Conservation (phyloP, 1,140 invertebrate genomes). For the Papilio dardanus region DNA sequence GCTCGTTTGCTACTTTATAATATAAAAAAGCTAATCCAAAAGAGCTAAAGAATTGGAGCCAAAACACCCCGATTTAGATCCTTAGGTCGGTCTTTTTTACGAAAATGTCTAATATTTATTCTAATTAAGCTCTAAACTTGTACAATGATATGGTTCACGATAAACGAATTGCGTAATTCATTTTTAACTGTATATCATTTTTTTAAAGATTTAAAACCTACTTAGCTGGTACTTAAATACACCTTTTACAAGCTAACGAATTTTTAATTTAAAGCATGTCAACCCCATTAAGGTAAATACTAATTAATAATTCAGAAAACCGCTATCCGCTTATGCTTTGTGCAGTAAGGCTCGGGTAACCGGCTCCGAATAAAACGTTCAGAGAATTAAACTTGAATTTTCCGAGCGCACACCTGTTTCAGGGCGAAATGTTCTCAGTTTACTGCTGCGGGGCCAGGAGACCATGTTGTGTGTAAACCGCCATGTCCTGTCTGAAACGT, state of each 20-base stretch:
- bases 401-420: conserved; percentile 63
- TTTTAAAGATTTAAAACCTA: too few relatives aligned
- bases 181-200: too few relatives aligned
- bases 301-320: conserved; percentile 28
- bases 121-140: too few relatives aligned
- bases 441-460: conserved; percentile 3
- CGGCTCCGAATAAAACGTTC: conserved; percentile 64
- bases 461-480: neutral
- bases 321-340: conserved; percentile 41
- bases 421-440: conserved; percentile 38
- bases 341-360: conserved; percentile 45
- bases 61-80: too few relatives aligned
- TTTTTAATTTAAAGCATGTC: neutral
- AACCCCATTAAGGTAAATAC: conserved; percentile 1
- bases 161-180: too few relatives aligned
- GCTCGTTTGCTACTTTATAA: too few relatives aligned
- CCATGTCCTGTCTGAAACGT: neutral
- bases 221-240: neutral
- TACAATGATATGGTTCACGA: too few relatives aligned
- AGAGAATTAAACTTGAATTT: conserved; percentile 73
- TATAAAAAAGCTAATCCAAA: too few relatives aligned
- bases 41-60: too few relatives aligned
- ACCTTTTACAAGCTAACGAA: neutral
- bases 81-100: too few relatives aligned
- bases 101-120: too few relatives aligned